Percentiles rank a stretch among this genome's conserved stretches.
Evolutionary conservation across 2,888 invertebrate genomes (phyloP).

Genomic region (Creontiades dilutus): DNA sequence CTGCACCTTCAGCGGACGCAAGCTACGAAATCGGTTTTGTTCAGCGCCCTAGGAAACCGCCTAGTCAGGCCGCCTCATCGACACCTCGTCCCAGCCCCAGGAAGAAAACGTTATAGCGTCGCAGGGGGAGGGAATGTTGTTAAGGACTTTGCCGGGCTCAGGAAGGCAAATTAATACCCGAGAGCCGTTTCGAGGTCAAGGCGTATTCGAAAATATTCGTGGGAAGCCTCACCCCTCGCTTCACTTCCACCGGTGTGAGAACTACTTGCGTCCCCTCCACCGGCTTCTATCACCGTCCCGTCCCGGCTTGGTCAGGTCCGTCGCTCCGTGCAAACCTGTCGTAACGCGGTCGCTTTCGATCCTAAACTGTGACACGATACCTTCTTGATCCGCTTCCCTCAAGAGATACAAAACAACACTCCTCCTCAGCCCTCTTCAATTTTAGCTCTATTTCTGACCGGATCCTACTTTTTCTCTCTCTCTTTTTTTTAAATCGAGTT

Average conservation of each 20-base stretch:
- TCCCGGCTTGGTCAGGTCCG: constrained; percentile 26
- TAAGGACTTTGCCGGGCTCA: constrained; percentile 49
- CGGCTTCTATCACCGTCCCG: neutral
- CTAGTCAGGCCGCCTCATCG: constrained; percentile 24
- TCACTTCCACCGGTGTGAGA: constrained; percentile 44
- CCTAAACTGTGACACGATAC: constrained; percentile 71
- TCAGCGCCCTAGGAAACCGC: neutral
- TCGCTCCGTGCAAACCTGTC: constrained; percentile 65
- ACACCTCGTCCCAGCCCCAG: neutral
- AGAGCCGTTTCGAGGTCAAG: constrained; percentile 70
- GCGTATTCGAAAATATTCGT: constrained; percentile 71
- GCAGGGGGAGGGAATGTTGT: constrained; percentile 44
- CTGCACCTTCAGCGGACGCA: too few relatives aligned
- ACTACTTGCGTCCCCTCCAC: constrained; percentile 41
- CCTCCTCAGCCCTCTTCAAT: constrained; percentile 45
- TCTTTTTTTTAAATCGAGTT: neutral
- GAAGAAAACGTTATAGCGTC: neutral
- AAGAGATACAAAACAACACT: constrained; percentile 65
- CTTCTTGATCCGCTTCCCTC: constrained; percentile 71
- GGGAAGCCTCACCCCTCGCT: constrained; percentile 54
- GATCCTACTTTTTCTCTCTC: neutral
- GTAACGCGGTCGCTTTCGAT: constrained; percentile 70
- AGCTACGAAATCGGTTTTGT: neutral
- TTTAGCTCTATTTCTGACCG: constrained; percentile 49
- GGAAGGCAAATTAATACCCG: constrained; percentile 69